Conservation (phyloP, 37 sponge, comb jelly and placozoan genomes). For the Hexactinellida sp. region DNA sequence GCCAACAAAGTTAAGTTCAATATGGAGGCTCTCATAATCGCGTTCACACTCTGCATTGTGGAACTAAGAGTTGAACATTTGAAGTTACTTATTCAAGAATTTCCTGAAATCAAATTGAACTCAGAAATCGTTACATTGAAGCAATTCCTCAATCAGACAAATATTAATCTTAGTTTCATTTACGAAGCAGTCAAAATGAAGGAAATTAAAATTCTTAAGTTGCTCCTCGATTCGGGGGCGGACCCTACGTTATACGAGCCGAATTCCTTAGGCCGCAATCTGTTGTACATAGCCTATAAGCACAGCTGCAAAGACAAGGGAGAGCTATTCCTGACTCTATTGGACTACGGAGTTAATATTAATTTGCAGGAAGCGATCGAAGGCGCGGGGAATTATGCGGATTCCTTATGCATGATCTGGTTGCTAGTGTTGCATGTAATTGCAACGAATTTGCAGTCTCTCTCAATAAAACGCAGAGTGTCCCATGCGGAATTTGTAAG, state of each 20-base stretch:
- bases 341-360: background rate
- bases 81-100: background rate
- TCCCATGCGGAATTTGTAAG: background rate
- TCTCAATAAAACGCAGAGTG: background rate
- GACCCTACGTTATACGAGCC: background rate
- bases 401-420: background rate
- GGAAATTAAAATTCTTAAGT: background rate
- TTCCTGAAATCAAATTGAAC: background rate
- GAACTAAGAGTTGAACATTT: background rate
- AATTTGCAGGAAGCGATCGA: background rate
- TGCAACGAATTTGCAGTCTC: background rate
- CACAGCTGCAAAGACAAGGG: background rate
- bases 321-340: background rate
- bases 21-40: background rate
- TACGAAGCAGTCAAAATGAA: slow-evolving; percentile 13
- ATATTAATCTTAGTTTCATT: background rate
- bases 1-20: background rate
- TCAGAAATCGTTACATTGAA: background rate
- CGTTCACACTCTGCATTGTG: background rate
- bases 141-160: background rate
- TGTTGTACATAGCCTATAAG: background rate
- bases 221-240: background rate
- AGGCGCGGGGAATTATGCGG: background rate
- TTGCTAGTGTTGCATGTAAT: background rate
- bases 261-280: background rate